Evolutionary conservation across 2,888 invertebrate genomes (phyloP), one percentile per base, ranked within the genome.

Genomic region (Rhaphigaster nebulosa): DNA sequence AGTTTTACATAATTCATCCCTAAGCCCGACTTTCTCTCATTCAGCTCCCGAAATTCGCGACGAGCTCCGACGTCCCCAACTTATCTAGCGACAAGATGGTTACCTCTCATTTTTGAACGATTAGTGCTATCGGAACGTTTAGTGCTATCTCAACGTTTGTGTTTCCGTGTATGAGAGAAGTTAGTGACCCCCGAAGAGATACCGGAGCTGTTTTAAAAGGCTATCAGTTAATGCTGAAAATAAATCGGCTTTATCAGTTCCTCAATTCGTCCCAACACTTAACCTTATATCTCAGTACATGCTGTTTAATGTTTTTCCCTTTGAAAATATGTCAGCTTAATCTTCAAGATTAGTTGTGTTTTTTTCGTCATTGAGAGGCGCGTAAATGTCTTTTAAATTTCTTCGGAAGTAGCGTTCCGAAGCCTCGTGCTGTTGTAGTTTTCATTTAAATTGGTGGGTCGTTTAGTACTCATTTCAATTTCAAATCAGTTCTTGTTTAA

Each of bases 1-100:
- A 84, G 45, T 84, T 84, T 84, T 84, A 84, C 45, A 84, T 84
- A 84, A 84, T 41, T 84, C 45, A 84, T 45, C n/a, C 45, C 15
- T 0, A 45, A 29, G 23, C 23, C 23, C 10, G 2, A 84, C 84
- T 84, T 84, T 84, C 84, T 84, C 84, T n/a, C 12, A n/a, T 26
- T n/a, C 38, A 8, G 70, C 18, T 76, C 8, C 84, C 26, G 5
- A 84, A 41, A 84, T 84, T 84, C 18, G 45, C 84, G 45, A 29
- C 29, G 65, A 29, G 29, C 65, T 29, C 38, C 10, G 23, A 13
- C 6, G 65, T 65, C 2, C n/a, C n/a, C 1, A 26, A 26, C 3
- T 65, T 8, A 76, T 76, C 70, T 34, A 1, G 2, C 6, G 38
- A 38, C 34, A 76, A 76, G 10, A 34, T 76, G 34, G 70, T 76